These are phyloP conservation scores for Rugalucina vietnamica DNA, from an alignment of 2,888 invertebrate genomes.

Conservation along the genomic window DNA sequence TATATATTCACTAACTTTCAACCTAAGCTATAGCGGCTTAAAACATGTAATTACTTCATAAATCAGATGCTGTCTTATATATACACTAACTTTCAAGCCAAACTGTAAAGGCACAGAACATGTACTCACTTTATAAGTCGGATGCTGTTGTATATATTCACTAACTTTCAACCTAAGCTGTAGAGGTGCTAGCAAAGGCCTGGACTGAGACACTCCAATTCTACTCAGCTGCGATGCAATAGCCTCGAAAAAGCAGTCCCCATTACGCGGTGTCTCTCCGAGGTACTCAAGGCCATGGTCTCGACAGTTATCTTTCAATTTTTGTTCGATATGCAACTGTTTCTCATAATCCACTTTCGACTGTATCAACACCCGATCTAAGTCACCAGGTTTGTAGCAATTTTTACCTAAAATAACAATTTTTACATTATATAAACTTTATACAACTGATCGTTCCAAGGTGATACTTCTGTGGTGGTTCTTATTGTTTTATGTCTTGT, in stretches of 20 bases:
- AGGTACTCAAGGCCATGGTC: neutral
- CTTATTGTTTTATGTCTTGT: too few relatives aligned
- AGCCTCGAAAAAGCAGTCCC: neutral
- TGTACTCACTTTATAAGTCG: neutral
- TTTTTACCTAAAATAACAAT: conserved; percentile 1
- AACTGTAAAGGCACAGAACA: too few relatives aligned
- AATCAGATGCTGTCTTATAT: too few relatives aligned
- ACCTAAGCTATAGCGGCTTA: too few relatives aligned
- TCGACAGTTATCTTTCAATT: neutral
- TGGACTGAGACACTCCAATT: neutral
- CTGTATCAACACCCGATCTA: neutral
- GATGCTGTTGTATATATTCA: neutral
- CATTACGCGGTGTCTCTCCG: neutral
- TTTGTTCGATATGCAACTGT: neutral
- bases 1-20: too few relatives aligned
- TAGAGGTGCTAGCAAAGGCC: neutral
- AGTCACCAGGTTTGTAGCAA: neutral
- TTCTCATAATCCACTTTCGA: neutral
- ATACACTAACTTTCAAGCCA: too few relatives aligned
- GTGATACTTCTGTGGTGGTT: too few relatives aligned
- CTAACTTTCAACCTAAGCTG: neutral
- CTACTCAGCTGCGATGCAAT: neutral
- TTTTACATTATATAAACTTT: too few relatives aligned
- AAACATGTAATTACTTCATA: too few relatives aligned
- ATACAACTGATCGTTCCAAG: too few relatives aligned